Conservation (phyloP, 2,113 vertebrate genomes). For the Agapornis roseicollis region DNA sequence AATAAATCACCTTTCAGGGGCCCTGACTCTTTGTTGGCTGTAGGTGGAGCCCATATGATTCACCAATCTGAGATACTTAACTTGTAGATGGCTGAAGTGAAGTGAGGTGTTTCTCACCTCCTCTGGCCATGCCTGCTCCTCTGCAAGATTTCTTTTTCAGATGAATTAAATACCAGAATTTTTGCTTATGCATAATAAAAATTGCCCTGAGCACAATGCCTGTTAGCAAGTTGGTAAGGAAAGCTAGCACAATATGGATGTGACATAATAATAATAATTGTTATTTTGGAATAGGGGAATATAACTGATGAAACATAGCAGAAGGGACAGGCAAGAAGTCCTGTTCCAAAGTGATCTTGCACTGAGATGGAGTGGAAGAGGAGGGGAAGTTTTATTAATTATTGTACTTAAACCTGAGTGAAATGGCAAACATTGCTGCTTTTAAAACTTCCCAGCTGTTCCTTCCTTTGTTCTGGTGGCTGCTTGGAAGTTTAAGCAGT, state of each 20-base stretch:
- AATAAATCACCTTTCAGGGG: neutral
- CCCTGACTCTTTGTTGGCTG: neutral
- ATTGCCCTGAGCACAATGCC: neutral
- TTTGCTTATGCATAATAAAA: neutral
- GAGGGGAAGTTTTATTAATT: constrained; percentile 22
- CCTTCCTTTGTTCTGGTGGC: constrained; percentile 47
- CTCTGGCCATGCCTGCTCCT: no score
- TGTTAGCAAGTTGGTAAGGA: neutral
- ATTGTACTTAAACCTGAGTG: constrained; percentile 12
- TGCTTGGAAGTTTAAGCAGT: constrained; percentile 46
- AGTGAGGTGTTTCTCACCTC: neutral
- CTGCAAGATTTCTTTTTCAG: neutral
- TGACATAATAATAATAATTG: neutral
- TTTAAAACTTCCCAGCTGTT: constrained; percentile 60
- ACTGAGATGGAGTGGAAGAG: neutral
- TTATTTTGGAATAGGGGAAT: neutral
- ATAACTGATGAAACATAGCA: neutral
- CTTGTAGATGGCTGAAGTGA: neutral
- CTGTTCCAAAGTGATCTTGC: neutral
- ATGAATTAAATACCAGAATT: neutral
- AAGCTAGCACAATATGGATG: neutral
- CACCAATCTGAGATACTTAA: neutral
- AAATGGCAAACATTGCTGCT: neutral
- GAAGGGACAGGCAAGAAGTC: neutral
- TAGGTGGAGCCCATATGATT: neutral